These are phyloP conservation scores for Lepidotrigona ventralis DNA, from an alignment of 1,140 invertebrate genomes.

Conservation along the genomic window DNA sequence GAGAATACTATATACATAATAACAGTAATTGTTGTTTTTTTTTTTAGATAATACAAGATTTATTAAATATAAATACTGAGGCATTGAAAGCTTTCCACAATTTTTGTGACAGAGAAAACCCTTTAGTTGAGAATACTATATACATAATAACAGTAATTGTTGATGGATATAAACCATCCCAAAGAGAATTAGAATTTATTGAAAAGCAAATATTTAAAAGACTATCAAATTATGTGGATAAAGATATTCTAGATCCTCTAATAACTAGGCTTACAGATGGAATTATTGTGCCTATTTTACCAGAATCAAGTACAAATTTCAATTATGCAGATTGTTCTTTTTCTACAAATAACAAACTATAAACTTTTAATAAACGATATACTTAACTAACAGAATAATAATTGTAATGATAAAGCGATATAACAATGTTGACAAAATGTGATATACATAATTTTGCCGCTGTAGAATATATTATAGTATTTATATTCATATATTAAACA, in stretches of 20 bases:
- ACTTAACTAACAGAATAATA: not conserved
- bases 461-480: not conserved
- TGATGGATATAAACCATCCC: slow-evolving; percentile 48
- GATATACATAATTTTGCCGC: not conserved
- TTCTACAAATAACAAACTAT: not conserved
- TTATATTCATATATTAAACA: not conserved
- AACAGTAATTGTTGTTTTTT: slow-evolving; percentile 65
- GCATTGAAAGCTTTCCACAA: slow-evolving; percentile 72
- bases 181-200: slow-evolving; percentile 58
- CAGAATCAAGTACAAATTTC: slow-evolving; percentile 61
- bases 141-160: slow-evolving; percentile 71
- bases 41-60: slow-evolving; percentile 71
- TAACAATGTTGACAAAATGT: not conserved
- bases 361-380: not conserved
- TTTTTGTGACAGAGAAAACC: slow-evolving; percentile 71
- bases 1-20: slow-evolving; percentile 68
- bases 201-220: slow-evolving; percentile 63
- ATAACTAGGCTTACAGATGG: slow-evolving; percentile 74
- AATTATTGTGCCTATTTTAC: slow-evolving; percentile 60
- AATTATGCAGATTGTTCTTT: slow-evolving; percentile 7
- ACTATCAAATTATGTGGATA: slow-evolving; percentile 65
- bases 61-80: slow-evolving; percentile 64
- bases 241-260: slow-evolving; percentile 67
- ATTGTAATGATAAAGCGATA: not conserved
- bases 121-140: slow-evolving; percentile 65